phyloP scores from a whole-genome alignment of 2,888 invertebrate genomes.

The Ophioninae sp. region DNA sequence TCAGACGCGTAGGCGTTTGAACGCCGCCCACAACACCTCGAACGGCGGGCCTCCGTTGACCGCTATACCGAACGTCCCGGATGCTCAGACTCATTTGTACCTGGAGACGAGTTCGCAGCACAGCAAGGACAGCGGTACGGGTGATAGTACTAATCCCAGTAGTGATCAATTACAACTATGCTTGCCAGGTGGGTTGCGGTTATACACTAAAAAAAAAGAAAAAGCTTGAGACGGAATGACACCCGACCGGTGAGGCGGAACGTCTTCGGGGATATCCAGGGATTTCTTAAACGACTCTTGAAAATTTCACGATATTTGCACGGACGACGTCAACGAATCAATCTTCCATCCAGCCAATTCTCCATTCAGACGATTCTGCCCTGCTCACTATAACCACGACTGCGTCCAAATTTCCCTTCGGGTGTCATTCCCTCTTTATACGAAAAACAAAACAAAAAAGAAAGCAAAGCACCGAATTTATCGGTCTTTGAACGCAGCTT shows the following conservation, averaged over 20 bases:
- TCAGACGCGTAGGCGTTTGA: conserved; percentile 88
- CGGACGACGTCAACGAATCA: too few species aligned
- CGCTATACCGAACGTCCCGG: conserved; percentile 71
- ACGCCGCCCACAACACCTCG: conserved; percentile 82
- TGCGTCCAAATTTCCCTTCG: too few species aligned
- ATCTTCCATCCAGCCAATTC: too few species aligned
- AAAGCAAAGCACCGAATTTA: background rate
- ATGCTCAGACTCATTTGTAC: conserved; percentile 79
- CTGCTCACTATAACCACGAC: too few species aligned
- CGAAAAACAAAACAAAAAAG: background rate
- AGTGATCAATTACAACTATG: conserved; percentile 84
- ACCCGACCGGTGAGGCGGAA: too few species aligned
- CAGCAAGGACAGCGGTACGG: conserved; percentile 91
- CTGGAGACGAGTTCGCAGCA: conserved; percentile 89
- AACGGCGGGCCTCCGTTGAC: conserved; percentile 80
- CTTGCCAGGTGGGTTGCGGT: conserved; percentile 73
- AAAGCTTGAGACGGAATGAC: background rate
- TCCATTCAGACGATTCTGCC: too few species aligned
- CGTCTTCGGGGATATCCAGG: too few species aligned
- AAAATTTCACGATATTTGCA: too few species aligned
- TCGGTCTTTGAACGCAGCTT: background rate
- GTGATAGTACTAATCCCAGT: conserved; percentile 89
- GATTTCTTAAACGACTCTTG: too few species aligned
- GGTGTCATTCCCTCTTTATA: background rate
- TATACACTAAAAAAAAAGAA: background rate